Conservation (phyloP, 2,797 vertebrate species). For the Rhinatrema bivittatum region DNA sequence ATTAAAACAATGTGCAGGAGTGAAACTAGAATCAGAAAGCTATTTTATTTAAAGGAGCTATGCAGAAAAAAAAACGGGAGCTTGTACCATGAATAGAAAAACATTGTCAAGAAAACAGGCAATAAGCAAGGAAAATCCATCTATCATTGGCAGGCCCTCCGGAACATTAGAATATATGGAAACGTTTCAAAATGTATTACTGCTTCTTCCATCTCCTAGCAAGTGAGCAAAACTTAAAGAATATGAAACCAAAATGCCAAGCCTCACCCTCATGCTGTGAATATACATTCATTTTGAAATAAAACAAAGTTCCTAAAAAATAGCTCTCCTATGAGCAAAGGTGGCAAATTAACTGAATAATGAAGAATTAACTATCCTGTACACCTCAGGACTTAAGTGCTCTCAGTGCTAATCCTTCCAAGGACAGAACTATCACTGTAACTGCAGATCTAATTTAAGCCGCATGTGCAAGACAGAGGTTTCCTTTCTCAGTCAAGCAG, state of each 20-base stretch:
- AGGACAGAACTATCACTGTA: too few relatives aligned
- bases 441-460: too few relatives aligned
- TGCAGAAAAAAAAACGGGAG: slow-evolving; percentile 9
- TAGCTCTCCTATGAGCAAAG: neutral
- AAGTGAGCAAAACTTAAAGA: slow-evolving; percentile 31
- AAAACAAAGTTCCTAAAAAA: slow-evolving; percentile 15
- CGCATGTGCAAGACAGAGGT: too few relatives aligned
- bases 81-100: slow-evolving; percentile 21
- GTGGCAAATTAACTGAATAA: slow-evolving; percentile 18
- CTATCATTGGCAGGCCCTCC: slow-evolving; percentile 45
- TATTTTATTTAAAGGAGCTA: slow-evolving; percentile 16
- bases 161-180: slow-evolving; percentile 42
- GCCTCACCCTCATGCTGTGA: slow-evolving; percentile 11
- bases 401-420: too few relatives aligned
- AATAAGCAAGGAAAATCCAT: slow-evolving; percentile 45
- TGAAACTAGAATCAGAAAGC: slow-evolving; percentile 14
- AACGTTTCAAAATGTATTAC: slow-evolving; percentile 35
- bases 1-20: slow-evolving; percentile 11
- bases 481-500: too few relatives aligned
- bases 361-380: neutral
- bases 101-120: slow-evolving; percentile 40
- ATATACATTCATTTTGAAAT: neutral
- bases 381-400: slow-evolving; percentile 1
- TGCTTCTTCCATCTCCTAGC: slow-evolving; percentile 22
- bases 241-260: slow-evolving; percentile 19